Conservation (phyloP, 2,113 vertebrate species). For the Hippocampus guttulatus region DNA sequence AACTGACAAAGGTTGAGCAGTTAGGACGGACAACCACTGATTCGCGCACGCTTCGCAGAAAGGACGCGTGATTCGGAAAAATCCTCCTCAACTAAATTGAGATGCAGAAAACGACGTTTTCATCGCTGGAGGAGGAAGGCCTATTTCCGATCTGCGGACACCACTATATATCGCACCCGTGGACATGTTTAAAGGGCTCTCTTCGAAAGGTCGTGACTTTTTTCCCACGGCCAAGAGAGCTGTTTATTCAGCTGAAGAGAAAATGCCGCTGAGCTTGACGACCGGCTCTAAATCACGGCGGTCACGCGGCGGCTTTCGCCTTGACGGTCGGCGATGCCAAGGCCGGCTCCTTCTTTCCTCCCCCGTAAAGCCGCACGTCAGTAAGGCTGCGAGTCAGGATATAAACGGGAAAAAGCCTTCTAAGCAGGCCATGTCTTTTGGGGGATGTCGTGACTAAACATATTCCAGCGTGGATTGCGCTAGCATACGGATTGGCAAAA, state of each 20-base stretch:
- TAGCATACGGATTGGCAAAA: background rate
- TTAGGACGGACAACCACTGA: too few species aligned
- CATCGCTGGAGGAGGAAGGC: background rate
- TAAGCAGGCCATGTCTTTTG: background rate
- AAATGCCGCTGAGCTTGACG: constrained; percentile 39
- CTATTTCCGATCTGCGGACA: constrained; percentile 8
- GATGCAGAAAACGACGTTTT: background rate
- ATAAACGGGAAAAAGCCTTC: constrained; percentile 18
- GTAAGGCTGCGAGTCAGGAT: constrained; percentile 5
- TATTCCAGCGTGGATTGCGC: background rate
- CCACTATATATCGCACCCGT: constrained; percentile 24
- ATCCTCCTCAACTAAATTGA: too few species aligned
- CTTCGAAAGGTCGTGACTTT: constrained; percentile 9
- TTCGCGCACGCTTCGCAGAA: too few species aligned
- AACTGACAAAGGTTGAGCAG: too few species aligned
- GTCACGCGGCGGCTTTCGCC: constrained; percentile 36
- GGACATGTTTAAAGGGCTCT: constrained; percentile 33
- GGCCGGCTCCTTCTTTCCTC: background rate
- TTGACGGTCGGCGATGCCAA: background rate
- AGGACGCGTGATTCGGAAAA: too few species aligned
- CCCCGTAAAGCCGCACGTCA: constrained; percentile 4
- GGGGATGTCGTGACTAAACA: constrained; percentile 11
- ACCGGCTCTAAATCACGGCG: constrained; percentile 38
- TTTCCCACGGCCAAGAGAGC: constrained; percentile 27
- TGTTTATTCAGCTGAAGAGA: constrained; percentile 54